Base-by-base conservation (phyloP, 2,797 vertebrate genomes). In the Geotria australis region DNA sequence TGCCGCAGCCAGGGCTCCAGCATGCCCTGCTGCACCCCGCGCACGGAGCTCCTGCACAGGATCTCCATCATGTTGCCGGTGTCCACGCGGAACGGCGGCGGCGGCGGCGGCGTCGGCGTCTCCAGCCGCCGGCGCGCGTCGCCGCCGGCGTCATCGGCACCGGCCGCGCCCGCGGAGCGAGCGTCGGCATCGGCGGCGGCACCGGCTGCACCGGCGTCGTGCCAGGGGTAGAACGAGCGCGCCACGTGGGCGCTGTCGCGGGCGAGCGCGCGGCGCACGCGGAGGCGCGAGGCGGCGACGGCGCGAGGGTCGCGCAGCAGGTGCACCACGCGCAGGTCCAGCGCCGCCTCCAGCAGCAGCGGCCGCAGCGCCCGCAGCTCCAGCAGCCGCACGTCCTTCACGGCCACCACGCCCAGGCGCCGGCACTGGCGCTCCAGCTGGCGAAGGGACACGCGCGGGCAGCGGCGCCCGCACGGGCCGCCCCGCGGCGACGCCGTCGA, bases 311-410 rank as follows among this genome's bases (percentile, higher is more conserved):
- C 91, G 60, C 89, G 72, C 57, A 96, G 86, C 62, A 98, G 66
- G 62, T 98, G 88, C 57, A 98, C 83, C 63, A 98, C 83, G 71
- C 91, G 94, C 66, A 98, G 73, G 71, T 89, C 82, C 67, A 98
- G 24, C 24, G 5, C 24, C 24, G 55, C 51, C 51, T 24, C 7
- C 51, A n/a, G 51, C 51, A 55, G n/a, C 8, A 55, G 51, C 8
- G 51, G 51, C 51, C 24, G 24, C 51, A 55, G 51, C 9, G 24
- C 51, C 9, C n/a, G 24, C 51, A 55, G 51, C n/a, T 55, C 51
- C 8, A 55, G 51, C n/a, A 55, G n/a, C 8, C 51, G 51, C n/a
- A 55, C 51, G 8, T 24, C 51, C 9, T 55, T 55, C 51, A 55
- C 51, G n/a, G 24, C 51, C n/a, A 55, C 51, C 51, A 24, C 51